phyloP scores from a whole-genome alignment of 1,140 invertebrate species.

The Bombus impatiens region DNA sequence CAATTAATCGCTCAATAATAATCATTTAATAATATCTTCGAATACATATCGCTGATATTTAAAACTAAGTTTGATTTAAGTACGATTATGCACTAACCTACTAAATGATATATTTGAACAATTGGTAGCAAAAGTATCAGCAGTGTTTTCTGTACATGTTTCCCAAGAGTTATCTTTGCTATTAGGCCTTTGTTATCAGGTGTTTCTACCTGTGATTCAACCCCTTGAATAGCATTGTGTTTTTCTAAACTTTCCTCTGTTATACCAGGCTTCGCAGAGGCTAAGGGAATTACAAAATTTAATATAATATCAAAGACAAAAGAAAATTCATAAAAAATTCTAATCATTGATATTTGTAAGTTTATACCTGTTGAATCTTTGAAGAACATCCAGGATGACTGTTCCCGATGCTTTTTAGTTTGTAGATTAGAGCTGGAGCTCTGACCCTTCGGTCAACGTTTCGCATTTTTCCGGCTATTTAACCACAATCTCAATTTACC shows the following conservation, averaged over 20 bases:
- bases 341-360: neutral
- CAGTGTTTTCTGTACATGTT: slow-evolving; percentile 82
- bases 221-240: slow-evolving; percentile 88
- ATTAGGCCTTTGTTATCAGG: slow-evolving; percentile 78
- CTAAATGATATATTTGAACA: no score
- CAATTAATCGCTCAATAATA: no score
- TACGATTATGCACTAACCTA: no score
- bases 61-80: no score
- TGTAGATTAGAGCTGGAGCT: slow-evolving; percentile 95
- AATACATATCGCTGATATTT: no score
- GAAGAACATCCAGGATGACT: slow-evolving; percentile 91
- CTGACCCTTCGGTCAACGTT: slow-evolving; percentile 94
- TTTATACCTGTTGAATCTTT: slow-evolving; percentile 86
- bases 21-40: no score
- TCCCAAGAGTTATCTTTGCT: slow-evolving; percentile 81
- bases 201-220: slow-evolving; percentile 76
- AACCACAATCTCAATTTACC: slow-evolving; percentile 89
- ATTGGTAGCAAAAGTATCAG: slow-evolving; percentile 93
- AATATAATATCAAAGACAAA: neutral
- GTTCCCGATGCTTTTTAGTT: slow-evolving; percentile 89
- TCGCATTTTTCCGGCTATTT: slow-evolving; percentile 89
- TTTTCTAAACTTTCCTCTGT: slow-evolving; percentile 90
- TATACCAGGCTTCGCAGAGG: slow-evolving; percentile 82
- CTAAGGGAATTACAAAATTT: slow-evolving; percentile 22
- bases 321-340: slow-evolving; percentile 4